Base-by-base conservation (phyloP, 2,113 vertebrate genomes). In the Dipodomys stephensi region DNA sequence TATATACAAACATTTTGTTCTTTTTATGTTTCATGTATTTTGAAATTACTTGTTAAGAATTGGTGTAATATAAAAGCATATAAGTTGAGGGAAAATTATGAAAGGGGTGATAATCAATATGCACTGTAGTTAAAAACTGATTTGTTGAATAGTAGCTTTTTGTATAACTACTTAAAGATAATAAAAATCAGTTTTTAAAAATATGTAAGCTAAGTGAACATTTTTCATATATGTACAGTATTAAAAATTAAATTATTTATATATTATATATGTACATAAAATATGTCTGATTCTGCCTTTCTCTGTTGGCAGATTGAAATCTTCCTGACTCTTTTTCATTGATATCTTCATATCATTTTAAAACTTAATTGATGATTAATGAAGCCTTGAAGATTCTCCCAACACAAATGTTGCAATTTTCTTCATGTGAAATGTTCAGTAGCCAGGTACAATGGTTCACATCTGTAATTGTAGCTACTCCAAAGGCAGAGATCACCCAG, bases 21-120 rank as follows among this genome's bases (percentile, higher is more conserved):
- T 83, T 80, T 80, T 94, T 87, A 91, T 49, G 81, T 92, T 95
- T 87, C n/a, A 28, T 46, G 16, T 93, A 44, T 93, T 88, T 96
- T 96, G 69, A 94, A 91, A 57, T 68, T 83, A 77, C 30, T 93
- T 93, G 53, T 87, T 89, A 83, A 90, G 57, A 84, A 91, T 28
- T 72, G 53, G 53, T 11, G 15, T 16, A 57, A 57, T 57, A 57
- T 57, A 57, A 57, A 57, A 57, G 53, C 15, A 57, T 57, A 4
- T 57, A 57, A 53, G 16, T 57, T 57, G 53, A 57, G 62, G 62
- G 22, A 64, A 23, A 23, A 64, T 64, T 6, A 64, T 25, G 62
- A 64, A 64, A 25, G 62, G 60, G 16, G 62, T 64, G 62, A 64
- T 23, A 64, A 23, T 23, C 6, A 64, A 64, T 6, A 25, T 64